Evolutionary conservation across 1,140 invertebrate species (phyloP).

Genomic region (Pollicipes pollicipes): DNA sequence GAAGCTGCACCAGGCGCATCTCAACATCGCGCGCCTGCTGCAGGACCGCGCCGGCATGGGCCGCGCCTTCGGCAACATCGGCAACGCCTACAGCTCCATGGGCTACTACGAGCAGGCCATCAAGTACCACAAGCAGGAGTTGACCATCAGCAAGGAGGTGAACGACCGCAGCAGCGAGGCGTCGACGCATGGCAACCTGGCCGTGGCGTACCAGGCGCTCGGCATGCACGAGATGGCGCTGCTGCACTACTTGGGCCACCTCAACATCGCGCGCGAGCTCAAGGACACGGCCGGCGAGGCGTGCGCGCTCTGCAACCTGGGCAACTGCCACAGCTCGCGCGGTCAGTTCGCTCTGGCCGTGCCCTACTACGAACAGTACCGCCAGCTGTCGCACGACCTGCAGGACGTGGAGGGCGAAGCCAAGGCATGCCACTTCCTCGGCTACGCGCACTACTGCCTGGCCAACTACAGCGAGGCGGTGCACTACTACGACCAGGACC

Average conservation of each 20-base stretch:
- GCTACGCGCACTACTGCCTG: slow-evolving; percentile 82
- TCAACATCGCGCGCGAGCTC: slow-evolving; percentile 68
- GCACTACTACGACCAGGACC: slow-evolving; percentile 85
- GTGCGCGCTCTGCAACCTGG: slow-evolving; percentile 78
- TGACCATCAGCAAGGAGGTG: slow-evolving; percentile 87
- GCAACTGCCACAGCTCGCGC: slow-evolving; percentile 78
- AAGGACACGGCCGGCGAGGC: slow-evolving; percentile 88
- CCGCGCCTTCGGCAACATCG: slow-evolving; percentile 79
- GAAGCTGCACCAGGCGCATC: slow-evolving; percentile 75
- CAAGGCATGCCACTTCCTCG: slow-evolving; percentile 86
- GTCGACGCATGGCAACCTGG: slow-evolving; percentile 85
- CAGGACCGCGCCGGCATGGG: slow-evolving; percentile 78
- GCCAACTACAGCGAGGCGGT: slow-evolving; percentile 75
- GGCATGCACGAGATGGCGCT: slow-evolving; percentile 83
- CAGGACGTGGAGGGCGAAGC: slow-evolving; percentile 87
- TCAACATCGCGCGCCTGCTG: slow-evolving; percentile 61
- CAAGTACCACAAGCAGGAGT: slow-evolving; percentile 81
- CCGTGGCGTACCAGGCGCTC: slow-evolving; percentile 84
- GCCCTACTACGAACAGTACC: slow-evolving; percentile 85
- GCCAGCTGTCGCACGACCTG: slow-evolving; percentile 83
- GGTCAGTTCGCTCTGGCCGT: slow-evolving; percentile 79
- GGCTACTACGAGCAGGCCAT: slow-evolving; percentile 83
- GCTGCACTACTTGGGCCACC: slow-evolving; percentile 55
- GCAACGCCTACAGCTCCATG: slow-evolving; percentile 75
- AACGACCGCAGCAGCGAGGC: slow-evolving; percentile 88